Evolutionary conservation across 1,140 invertebrate species (phyloP), one percentile per base, ranked within the genome.

Genomic region (Sesamia nonagrioides): DNA sequence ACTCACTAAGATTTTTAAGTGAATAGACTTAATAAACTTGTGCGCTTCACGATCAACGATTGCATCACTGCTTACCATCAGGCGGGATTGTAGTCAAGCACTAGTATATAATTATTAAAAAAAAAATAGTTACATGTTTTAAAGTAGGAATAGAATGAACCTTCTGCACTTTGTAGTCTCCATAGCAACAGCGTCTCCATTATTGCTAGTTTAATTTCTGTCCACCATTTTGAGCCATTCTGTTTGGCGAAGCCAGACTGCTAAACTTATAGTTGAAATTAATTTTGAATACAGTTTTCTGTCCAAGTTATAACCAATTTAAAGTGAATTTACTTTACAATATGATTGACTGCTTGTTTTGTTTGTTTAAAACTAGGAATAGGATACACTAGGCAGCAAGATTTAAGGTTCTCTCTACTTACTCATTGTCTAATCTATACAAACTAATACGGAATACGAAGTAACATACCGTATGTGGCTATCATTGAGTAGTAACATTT

Each of bases 201-300:
- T 71, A 71, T 71, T 35, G 48, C 68, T 52, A 52, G 68, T 52
- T 71, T 71, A 71, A 71, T 71, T 71, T 52, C 68, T 71, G 68
- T 71, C 68, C 68, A 68, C 13, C 63, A 52, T 71, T 71, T 68
- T 52, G 48, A 52, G 48, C 48, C 40, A 52, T 71, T 71, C 68
- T 35, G 68, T 52, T n/a, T 71, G 13, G 27, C 58, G 18, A 68
- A 69, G 45, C 42, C 66, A 69, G 66, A 50, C 66, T 50, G 18
- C 66, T 69, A 52, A 69, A 69, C 45, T 69, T 69, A 69, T 45
- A n/a, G 42, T 69, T 33, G 21, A 69, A 69, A 50, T 50, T 69
- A 69, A 69, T 33, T 69, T 69, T 27, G n/a, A 50, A 69, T 69
- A 66, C 61, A 52, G 45, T 69, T 69, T 69, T n/a, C 66, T 33